A percentile compares a stretch with the other conserved stretches of the same genome.
phyloP scores from a whole-genome alignment of 2,113 vertebrate species.

The Murina feae region DNA sequence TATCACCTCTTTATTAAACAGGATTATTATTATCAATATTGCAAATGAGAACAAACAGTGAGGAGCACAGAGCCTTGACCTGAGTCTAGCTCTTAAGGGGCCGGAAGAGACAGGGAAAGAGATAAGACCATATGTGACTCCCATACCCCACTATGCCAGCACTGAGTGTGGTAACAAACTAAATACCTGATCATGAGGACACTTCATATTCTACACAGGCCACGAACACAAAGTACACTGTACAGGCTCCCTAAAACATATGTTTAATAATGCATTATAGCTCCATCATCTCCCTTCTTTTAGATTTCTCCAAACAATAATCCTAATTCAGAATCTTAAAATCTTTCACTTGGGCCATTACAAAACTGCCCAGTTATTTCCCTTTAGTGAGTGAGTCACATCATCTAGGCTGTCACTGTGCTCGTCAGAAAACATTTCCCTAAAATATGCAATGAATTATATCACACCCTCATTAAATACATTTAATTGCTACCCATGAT shows the following conservation, averaged over 20 bases:
- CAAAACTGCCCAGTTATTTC: not conserved
- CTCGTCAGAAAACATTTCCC: not conserved
- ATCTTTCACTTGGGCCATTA: not conserved
- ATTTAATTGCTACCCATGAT: not conserved
- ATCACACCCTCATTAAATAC: not conserved
- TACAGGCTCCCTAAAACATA: not conserved
- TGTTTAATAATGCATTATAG: not conserved
- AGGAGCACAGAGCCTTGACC: not conserved
- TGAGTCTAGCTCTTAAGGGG: not conserved
- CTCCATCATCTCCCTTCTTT: not conserved
- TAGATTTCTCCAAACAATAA: not conserved
- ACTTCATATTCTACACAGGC: not conserved
- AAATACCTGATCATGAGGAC: not conserved
- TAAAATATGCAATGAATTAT: not conserved
- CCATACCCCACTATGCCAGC: not conserved
- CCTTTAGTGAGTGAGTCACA: not conserved
- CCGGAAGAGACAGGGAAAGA: not conserved
- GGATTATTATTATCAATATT: not conserved
- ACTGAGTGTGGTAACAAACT: not conserved
- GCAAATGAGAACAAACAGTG: not conserved
- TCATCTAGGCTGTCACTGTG: not conserved
- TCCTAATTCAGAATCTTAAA: not conserved
- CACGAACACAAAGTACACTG: not conserved
- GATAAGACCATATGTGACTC: not conserved
- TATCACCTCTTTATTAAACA: too few species aligned